Conservation (phyloP, 2,797 vertebrate genomes). For the Enteromius viviparus region DNA sequence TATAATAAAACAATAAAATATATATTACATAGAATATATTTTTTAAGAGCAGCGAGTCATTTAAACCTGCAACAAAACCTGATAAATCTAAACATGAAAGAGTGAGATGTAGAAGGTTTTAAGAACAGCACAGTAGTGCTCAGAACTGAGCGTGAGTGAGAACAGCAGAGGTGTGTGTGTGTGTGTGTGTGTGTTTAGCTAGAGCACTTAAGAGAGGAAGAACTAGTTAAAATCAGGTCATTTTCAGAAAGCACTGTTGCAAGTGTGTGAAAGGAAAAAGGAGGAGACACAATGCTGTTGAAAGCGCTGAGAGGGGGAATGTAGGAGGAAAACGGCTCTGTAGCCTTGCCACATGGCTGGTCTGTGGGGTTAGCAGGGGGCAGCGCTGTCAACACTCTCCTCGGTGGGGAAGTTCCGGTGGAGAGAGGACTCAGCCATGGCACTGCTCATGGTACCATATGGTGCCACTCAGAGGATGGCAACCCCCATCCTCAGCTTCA, state of each 20-base stretch:
- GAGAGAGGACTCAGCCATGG: conserved; percentile 48
- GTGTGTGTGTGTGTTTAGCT: background rate
- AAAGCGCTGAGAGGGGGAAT: conserved; percentile 25
- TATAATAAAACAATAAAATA: background rate
- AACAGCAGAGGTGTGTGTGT: background rate
- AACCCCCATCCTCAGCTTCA: conserved; percentile 52
- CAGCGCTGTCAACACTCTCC: conserved; percentile 50
- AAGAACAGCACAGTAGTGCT: background rate
- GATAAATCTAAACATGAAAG: conserved; percentile 2
- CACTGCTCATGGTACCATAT: conserved; percentile 73
- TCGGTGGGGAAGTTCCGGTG: conserved; percentile 69
- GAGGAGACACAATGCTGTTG: background rate
- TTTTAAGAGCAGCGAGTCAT: background rate
- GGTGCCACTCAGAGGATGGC: conserved; percentile 65
- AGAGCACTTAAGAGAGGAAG: background rate
- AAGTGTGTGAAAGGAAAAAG: background rate
- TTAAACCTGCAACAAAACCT: background rate
- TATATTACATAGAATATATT: background rate
- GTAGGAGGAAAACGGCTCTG: background rate
- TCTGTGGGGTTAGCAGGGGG: conserved; percentile 49
- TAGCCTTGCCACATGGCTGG: conserved; percentile 52
- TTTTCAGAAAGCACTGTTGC: background rate
- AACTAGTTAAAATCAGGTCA: background rate
- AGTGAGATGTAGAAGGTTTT: background rate
- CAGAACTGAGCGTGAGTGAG: background rate